Evolutionary conservation across 2,113 vertebrate genomes (phyloP), one percentile per base, ranked within the genome.

Genomic region (Solea senegalensis): DNA sequence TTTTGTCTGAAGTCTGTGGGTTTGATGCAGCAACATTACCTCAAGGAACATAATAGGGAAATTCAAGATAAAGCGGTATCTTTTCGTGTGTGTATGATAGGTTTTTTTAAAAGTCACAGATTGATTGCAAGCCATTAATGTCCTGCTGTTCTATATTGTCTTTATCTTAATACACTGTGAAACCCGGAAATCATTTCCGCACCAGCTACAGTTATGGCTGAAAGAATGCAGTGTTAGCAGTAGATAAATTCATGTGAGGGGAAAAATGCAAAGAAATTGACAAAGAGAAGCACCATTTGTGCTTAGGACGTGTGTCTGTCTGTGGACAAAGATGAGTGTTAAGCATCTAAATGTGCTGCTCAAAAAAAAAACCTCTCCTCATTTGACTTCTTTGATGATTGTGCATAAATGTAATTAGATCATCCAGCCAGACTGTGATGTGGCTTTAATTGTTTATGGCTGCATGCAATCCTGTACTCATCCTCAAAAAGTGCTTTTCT

Each of bases 381-480:
- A 53, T 77, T 52, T 44, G 26, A 65, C 84, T 58, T 66, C 57
- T 74, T 26, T 76, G 54, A 74, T 79, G 72, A 85, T 71, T 78
- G 70, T 78, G 68, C 78, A 77, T 78, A 63, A 62, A 83, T 83
- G 50, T 46, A 60, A 28, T 54, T 59, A 66, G 53, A 57, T 80
- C 74, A 65, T 66, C 50, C 54, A 12, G 10, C 49, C 66, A 65
- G 60, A 48, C 59, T 82, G 54, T 67, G 49, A 77, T 74, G 63
- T 76, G 64, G 55, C 28, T 41, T 44, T 81, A 54, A 73, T 85
- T 82, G 71, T 82, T 83, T 74, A 61, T 43, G 52, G 50, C 65
- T 54, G 43, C 26, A 28, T 74, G 46, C 39, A 10, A 78, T 55
- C 49, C 57, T 12, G 16, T 14, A 69, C 78, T 68, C 62, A 4